Evolutionary conservation across 2,113 vertebrate species (phyloP), one percentile per base, ranked within the genome.

Genomic region (Paedocypris sp.): DNA sequence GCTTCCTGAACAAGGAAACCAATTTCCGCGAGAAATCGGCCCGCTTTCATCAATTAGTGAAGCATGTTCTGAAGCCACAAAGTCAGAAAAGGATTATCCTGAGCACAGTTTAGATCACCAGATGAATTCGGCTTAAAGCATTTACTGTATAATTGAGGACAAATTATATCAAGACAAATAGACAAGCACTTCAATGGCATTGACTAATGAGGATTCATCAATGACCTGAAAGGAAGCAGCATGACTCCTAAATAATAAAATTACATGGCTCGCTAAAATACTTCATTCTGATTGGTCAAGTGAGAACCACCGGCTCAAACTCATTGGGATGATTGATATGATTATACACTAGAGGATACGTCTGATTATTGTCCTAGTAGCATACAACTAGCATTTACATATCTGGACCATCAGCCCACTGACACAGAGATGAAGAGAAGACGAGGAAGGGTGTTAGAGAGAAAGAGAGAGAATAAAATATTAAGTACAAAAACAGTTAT

Each of bases 91-190:
- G 65, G 49, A 70, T 66, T 60, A 51, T 56, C 15, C 25, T 26
- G 19, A 47, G 20, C 28, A 59, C 48, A 43, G 47, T 57, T 69
- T 51, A 63, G 46, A 64, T 53, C 11, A 39, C 33, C 35, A 60
- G 60, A 47, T 47, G 43, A 60, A 68, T 59, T n/a, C 67, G 36
- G 56, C 58, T 53, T 25, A 57, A 62, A 66, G 45, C 46, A 8
- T 19, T 12, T 35, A 9, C 50, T 23, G 7, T 62, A 58, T 57
- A 57, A 57, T 57, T 66, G 50, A 58, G 52, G 35, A 53, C 51
- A 26, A 58, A 62, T 70, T 62, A 58, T 39, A 58, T 70, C 46
- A 66, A 51, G 52, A 58, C 29, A 51, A 58, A 13, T 9, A 62
- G 58, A 58, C 63, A 66, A 51, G 58, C 50, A 23, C 35, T 51